Evolutionary conservation across 92 coral and sea anemone species (phyloP).

Genomic region (Muricea muricata): DNA sequence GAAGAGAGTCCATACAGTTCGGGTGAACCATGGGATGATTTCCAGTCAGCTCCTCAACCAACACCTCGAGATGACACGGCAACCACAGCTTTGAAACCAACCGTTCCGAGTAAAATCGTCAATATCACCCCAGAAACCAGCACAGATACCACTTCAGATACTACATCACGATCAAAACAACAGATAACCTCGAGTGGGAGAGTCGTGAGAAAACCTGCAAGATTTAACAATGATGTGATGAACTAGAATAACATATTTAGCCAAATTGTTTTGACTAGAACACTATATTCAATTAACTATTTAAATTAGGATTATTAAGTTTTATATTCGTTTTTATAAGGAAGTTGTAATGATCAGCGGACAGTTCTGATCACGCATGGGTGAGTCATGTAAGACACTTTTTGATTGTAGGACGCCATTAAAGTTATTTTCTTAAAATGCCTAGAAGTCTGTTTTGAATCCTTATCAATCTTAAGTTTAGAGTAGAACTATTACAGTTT

Average conservation of each 20-base stretch:
- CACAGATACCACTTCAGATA: too few relatives aligned
- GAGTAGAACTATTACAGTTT: neutral
- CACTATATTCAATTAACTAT: neutral
- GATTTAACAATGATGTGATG: conserved; percentile 42
- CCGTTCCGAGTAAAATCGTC: neutral
- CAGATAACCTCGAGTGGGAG: conserved; percentile 52
- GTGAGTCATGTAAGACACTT: too few relatives aligned
- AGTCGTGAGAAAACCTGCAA: conserved; percentile 22
- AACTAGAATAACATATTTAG: too few relatives aligned
- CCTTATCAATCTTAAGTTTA: neutral
- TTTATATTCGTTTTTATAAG: neutral
- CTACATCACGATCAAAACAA: too few relatives aligned
- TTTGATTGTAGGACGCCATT: too few relatives aligned
- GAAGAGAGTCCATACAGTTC: too few relatives aligned
- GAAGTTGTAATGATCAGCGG: neutral
- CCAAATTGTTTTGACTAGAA: neutral
- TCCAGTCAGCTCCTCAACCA: too few relatives aligned
- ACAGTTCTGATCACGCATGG: too few relatives aligned
- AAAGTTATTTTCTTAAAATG: too few relatives aligned
- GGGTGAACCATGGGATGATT: too few relatives aligned
- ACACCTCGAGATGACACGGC: neutral
- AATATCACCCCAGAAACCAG: conserved; percentile 4
- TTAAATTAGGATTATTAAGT: neutral
- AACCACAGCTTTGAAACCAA: neutral
- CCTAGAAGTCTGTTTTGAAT: too few relatives aligned